Evolutionary conservation across 2,888 invertebrate species (phyloP).

Genomic region (Thelaira solivaga): DNA sequence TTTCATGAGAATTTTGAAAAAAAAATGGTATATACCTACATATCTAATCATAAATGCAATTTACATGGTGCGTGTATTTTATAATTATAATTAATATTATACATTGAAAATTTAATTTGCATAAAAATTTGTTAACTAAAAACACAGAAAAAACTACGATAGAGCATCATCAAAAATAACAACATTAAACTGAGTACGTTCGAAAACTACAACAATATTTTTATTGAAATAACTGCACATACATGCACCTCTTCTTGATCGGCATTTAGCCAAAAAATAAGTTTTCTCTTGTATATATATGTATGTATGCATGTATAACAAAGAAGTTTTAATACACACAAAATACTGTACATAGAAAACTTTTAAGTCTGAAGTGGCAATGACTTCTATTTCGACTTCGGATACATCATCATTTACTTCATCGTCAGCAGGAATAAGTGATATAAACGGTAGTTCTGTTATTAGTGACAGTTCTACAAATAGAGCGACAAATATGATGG

Average conservation of each 20-base stretch:
- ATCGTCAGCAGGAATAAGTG: slow-evolving; percentile 43
- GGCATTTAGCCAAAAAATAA: slow-evolving; percentile 56
- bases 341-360: neutral
- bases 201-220: slow-evolving; percentile 34
- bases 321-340: slow-evolving; percentile 23
- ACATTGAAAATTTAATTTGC: too few relatives aligned
- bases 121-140: too few relatives aligned
- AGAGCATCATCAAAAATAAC: slow-evolving; percentile 27
- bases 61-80: slow-evolving; percentile 45
- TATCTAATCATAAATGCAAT: slow-evolving; percentile 44
- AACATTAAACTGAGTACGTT: too few relatives aligned
- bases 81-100: slow-evolving; percentile 21
- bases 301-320: too few relatives aligned
- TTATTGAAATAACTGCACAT: slow-evolving; percentile 54
- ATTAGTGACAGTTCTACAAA: slow-evolving; percentile 27
- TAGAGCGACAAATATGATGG: slow-evolving; percentile 35
- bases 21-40: slow-evolving; percentile 22
- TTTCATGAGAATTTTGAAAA: slow-evolving; percentile 59
- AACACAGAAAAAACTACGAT: slow-evolving; percentile 19
- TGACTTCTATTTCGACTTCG: slow-evolving; percentile 57
- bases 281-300: too few relatives aligned
- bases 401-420: slow-evolving; percentile 37
- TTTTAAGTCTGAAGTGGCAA: slow-evolving; percentile 39
- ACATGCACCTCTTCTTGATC: slow-evolving; percentile 43
- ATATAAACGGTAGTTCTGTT: slow-evolving; percentile 40